A percentile compares a stretch with the other conserved stretches of the same genome.
Conservation (phyloP, 2,113 vertebrate genomes). For the Chlamydotis undulata region DNA sequence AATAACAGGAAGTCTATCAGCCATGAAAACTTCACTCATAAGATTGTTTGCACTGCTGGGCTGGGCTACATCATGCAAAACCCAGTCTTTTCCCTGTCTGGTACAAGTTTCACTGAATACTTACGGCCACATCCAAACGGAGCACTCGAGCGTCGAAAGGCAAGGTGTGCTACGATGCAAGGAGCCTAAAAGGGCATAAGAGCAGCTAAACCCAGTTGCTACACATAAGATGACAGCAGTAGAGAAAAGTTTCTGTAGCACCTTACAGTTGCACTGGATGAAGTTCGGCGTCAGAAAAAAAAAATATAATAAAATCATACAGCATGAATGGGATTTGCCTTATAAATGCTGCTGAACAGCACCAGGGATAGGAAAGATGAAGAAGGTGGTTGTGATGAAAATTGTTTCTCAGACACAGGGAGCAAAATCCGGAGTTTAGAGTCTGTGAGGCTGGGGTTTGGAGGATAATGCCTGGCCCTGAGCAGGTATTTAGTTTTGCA, state of each 20-base stretch:
- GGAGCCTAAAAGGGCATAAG: neutral
- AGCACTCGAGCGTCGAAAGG: neutral
- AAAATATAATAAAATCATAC: neutral
- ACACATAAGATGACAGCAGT: neutral
- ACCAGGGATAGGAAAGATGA: neutral
- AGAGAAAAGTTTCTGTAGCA: neutral
- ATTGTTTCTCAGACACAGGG: neutral
- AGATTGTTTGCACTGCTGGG: conserved; percentile 22
- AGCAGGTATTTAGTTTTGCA: conserved; percentile 14
- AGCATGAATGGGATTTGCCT: accelerated
- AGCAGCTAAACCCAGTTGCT: neutral
- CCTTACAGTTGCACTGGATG: neutral
- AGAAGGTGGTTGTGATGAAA: neutral
- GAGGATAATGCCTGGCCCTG: neutral
- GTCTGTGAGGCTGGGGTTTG: neutral
- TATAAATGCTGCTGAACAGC: neutral
- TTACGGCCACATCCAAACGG: accelerated
- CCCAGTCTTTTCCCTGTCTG: neutral
- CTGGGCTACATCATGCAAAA: neutral
- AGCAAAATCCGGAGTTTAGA: neutral
- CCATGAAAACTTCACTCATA: neutral
- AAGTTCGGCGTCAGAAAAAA: neutral
- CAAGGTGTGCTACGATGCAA: accelerated
- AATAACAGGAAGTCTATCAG: conserved; percentile 41
- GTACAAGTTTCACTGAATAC: neutral